Percentiles rank a stretch among this genome's conserved stretches.
Conservation (phyloP, 2,797 vertebrate genomes). For the Danio choprae region DNA sequence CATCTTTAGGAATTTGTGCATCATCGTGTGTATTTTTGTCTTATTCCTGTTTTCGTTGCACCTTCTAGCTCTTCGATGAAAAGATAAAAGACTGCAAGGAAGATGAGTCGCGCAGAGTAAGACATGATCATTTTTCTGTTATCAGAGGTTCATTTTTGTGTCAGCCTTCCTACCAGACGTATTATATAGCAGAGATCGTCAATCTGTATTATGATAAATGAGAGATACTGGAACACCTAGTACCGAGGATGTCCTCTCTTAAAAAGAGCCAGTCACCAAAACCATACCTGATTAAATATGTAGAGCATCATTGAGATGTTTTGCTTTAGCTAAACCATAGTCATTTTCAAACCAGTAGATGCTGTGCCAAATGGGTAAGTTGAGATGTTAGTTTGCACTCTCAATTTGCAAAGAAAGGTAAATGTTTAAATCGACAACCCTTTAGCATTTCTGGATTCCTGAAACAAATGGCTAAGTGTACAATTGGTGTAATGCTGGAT, state of each 20-base stretch:
- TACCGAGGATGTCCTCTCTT: neutral
- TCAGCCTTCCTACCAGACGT: neutral
- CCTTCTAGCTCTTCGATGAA: conserved; percentile 94
- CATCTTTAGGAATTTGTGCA: neutral
- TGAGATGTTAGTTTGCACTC: neutral
- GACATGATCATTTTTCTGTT: conserved; percentile 53
- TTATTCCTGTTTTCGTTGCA: neutral
- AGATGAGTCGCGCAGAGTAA: conserved; percentile 97
- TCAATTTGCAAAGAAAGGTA: neutral
- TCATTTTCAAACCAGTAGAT: neutral
- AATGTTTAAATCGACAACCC: neutral
- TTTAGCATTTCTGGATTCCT: too few species aligned
- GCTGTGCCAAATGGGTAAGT: neutral
- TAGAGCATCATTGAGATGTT: neutral
- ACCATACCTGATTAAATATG: neutral
- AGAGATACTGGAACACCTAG: neutral
- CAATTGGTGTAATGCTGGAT: too few species aligned
- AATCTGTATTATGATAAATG: neutral
- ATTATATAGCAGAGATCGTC: neutral
- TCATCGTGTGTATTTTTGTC: neutral
- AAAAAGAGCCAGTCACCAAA: neutral
- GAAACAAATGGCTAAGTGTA: too few species aligned
- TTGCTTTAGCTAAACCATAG: neutral
- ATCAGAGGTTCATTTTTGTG: neutral
- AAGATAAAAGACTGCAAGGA: conserved; percentile 98